A percentile compares a stretch with the other conserved stretches of the same genome.
These are phyloP conservation scores for Platalea minor DNA, from an alignment of 2,797 vertebrate genomes.

Conservation along the genomic window DNA sequence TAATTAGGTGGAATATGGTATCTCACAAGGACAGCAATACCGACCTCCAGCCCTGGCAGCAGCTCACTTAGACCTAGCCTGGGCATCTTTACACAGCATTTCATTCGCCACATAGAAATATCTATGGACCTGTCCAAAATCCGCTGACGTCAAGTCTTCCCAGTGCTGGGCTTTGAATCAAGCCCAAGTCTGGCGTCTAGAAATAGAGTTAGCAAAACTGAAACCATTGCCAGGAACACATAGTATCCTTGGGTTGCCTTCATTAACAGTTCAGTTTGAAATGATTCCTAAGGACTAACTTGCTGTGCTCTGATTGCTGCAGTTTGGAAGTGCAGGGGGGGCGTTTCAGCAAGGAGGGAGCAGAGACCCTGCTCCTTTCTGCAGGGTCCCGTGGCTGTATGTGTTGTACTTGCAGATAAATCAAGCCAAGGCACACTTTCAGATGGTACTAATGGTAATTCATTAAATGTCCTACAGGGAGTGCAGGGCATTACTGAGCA, in stretches of 20 bases:
- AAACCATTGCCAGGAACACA: neutral
- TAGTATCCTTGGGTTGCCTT: neutral
- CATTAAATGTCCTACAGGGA: neutral
- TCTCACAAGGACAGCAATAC: neutral
- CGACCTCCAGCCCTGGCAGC: neutral
- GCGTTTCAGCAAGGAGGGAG: neutral
- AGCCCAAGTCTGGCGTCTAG: neutral
- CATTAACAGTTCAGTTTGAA: neutral
- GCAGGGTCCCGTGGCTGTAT: neutral
- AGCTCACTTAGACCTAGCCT: neutral
- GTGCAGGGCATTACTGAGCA: neutral
- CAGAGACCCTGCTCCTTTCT: neutral
- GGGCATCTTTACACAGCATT: accelerated
- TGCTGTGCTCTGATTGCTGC: neutral
- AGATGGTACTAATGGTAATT: neutral
- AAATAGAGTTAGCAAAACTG: slow-evolving; percentile 3
- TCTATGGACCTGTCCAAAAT: neutral
- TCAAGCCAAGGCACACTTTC: neutral
- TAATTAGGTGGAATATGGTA: neutral
- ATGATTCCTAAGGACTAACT: neutral
- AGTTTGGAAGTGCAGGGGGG: neutral
- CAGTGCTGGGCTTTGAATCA: neutral
- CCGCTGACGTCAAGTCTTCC: neutral
- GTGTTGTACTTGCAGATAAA: neutral
- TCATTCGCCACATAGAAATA: neutral